Evolutionary conservation across 1,140 invertebrate species (phyloP).

Genomic region (Drosophila arawakana): DNA sequence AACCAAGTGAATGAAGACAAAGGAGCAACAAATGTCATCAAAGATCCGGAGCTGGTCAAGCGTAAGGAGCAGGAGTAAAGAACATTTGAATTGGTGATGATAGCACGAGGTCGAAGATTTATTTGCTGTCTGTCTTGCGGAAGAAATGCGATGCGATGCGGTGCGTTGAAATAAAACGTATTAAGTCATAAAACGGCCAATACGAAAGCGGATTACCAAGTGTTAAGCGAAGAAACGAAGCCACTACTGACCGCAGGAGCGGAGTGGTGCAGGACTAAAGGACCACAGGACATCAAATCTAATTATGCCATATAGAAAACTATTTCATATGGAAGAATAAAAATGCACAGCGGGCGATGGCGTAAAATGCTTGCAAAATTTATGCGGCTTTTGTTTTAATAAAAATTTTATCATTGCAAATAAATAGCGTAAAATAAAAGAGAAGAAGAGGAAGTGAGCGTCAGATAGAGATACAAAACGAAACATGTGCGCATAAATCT

Average conservation of each 20-base stretch:
- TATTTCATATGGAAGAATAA: slow-evolving; percentile 29
- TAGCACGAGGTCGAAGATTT: slow-evolving; percentile 65
- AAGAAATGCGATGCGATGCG: slow-evolving; percentile 49
- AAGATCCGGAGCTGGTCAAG: slow-evolving; percentile 71
- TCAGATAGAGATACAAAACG: slow-evolving; percentile 18
- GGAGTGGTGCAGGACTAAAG: slow-evolving; percentile 8
- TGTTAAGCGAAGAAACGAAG: slow-evolving; percentile 59
- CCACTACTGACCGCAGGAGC: slow-evolving; percentile 27
- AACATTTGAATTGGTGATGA: slow-evolving; percentile 80
- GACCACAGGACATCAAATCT: slow-evolving; percentile 73
- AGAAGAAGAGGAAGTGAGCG: slow-evolving; percentile 8
- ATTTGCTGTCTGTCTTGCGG: slow-evolving; percentile 52
- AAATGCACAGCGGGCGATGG: slow-evolving; percentile 52
- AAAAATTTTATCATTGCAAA: slow-evolving; percentile 79
- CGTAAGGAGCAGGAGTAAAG: slow-evolving; percentile 48
- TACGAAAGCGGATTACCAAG: slow-evolving; percentile 75
- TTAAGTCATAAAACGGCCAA: slow-evolving; percentile 77
- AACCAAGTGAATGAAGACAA: slow-evolving; percentile 48
- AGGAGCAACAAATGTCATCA: slow-evolving; percentile 77
- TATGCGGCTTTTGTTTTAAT: slow-evolving; percentile 81
- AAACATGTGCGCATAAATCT: slow-evolving; percentile 70
- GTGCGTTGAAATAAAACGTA: slow-evolving; percentile 76
- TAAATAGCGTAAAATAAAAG: slow-evolving; percentile 46
- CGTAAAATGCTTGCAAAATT: slow-evolving; percentile 54
- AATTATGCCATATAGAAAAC: slow-evolving; percentile 71